Base-by-base conservation (phyloP, 2,888 invertebrate species). In the Tinea trinotella region DNA sequence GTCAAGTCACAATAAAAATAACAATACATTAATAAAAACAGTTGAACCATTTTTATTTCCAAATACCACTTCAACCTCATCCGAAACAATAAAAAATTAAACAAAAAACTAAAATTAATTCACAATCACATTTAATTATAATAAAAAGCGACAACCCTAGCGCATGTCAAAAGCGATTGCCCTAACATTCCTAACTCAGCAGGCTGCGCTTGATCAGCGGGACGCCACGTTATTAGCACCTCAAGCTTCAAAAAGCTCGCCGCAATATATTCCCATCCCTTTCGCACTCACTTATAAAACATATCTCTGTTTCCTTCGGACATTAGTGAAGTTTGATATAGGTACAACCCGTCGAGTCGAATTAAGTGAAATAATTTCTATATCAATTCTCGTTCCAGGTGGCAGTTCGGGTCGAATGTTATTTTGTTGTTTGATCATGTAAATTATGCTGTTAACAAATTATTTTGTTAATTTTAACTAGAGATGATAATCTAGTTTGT, bases 221-320 rank as follows among this genome's bases (percentile, higher is more conserved):
- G 83, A 64, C 65, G 74, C 72, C 81, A 80, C 77, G 81, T 83
- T 83, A 83, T 83, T 83, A 83, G 78, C 83, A 81, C 83, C 83
- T 83, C 79, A 64, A 57, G 62, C 66, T 63, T 74, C 79, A 82
- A 83, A 82, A 82, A 81, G 79, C 69, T 60, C 59, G 67, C 76
- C 77, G 68, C 56, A 62, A 19, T 34, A 9, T 55, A 57, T 57
- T 56, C 53, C 56, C 55, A 24, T 22, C 50, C 13, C 24, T 24
- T 15, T 24, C 48, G 3, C 3, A 48, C 50, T 50, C 5, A 9
- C n/a, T 24, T 3, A 12, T 24, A 22, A 13, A n/a, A 24, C 15
- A 22, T 50, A 24, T 50, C 22, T 50, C 12, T 20, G 13, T 50
- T 15, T 50, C 22, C 7, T 15, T 22, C 50, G n/a, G 17, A 24